Conservation (phyloP, 2,888 invertebrate genomes). For the Didymodactylos carnosus region DNA sequence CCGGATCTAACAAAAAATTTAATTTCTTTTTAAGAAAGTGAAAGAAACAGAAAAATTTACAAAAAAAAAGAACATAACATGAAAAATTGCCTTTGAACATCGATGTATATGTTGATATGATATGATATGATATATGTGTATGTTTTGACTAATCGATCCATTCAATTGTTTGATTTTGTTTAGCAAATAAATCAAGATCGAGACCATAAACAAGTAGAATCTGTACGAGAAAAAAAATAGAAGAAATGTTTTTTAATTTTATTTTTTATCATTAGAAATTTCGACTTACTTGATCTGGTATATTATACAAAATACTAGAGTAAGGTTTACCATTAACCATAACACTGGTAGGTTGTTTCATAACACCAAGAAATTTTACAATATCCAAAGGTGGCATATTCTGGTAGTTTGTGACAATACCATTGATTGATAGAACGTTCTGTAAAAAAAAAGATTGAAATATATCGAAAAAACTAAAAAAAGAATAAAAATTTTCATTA, state of each 20-base stretch:
- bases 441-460: background rate
- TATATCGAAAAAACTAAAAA: background rate
- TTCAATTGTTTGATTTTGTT: background rate
- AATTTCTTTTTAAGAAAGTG: too few species aligned
- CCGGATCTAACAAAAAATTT: too few species aligned
- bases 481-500: background rate
- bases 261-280: background rate
- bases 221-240: background rate
- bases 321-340: background rate
- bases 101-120: too few species aligned
- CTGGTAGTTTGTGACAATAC: background rate
- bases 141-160: too few species aligned
- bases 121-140: too few species aligned
- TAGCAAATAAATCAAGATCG: background rate
- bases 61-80: too few species aligned
- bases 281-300: background rate
- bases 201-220: background rate
- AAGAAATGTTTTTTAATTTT: background rate
- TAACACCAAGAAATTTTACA: slow-evolving; percentile 2
- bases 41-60: too few species aligned
- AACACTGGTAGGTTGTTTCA: background rate
- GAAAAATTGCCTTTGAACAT: too few species aligned
- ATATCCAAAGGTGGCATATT: background rate
- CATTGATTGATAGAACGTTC: background rate
- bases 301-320: slow-evolving; percentile 5